Conservation (phyloP, 2,113 vertebrate species). For the Peucedramus taeniatus region DNA sequence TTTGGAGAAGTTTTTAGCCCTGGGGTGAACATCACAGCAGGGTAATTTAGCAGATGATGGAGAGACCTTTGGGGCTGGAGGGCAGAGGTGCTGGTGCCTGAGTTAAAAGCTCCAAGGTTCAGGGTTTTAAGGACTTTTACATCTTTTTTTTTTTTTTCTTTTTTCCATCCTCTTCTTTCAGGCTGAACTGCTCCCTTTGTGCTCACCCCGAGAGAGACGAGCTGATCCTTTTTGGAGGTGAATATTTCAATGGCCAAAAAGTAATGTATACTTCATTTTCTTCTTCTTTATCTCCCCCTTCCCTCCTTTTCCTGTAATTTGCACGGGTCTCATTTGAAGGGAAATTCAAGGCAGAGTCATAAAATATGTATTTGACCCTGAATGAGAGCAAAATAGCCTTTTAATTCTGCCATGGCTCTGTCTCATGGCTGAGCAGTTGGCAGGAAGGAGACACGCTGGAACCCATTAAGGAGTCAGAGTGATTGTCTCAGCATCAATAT, state of each 20-base stretch:
- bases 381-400: constrained; percentile 53
- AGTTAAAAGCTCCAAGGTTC: background rate
- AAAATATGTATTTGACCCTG: constrained; percentile 6
- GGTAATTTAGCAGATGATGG: constrained; percentile 17
- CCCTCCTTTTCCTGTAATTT: constrained; percentile 6
- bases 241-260: constrained; percentile 98
- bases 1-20: constrained; percentile 40
- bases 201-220: constrained; percentile 93
- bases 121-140: background rate
- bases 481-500: constrained; percentile 37
- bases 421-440: background rate
- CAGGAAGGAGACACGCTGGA: background rate
- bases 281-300: background rate
- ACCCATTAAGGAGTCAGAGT: constrained; percentile 23
- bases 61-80: background rate
- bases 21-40: background rate
- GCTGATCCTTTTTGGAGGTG: constrained; percentile 95
- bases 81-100: background rate
- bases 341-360: background rate
- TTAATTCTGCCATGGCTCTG: background rate
- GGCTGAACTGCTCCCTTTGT: constrained; percentile 86
- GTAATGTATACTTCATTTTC: constrained; percentile 77
- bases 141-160: background rate
- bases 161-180: constrained; percentile 23
- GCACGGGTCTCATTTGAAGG: background rate